Evolutionary conservation across 2,113 vertebrate species (phyloP), one percentile per base, ranked within the genome.

Genomic region (Azemiops feae): DNA sequence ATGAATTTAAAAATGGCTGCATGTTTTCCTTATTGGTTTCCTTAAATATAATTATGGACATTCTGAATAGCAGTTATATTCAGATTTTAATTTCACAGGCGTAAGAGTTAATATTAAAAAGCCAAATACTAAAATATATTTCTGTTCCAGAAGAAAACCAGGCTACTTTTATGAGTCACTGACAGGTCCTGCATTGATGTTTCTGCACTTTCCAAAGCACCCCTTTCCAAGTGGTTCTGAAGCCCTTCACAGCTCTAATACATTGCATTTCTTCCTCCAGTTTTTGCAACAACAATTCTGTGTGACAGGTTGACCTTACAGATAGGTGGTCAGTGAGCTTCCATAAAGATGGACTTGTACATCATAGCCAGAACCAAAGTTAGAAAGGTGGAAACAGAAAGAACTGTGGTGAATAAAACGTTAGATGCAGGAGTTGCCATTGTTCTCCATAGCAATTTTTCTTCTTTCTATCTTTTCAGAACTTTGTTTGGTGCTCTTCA

Each of bases 401-500:
- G 18, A 39, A 81, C 34, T 39, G 39, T 39, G 34, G 69, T 81
- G 34, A 22, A 39, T 81, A 22, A 81, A 10, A 34, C 54, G 4
- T 89, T 81, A 85, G 34, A 60, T 90, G 12, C 43, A 18, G 16
- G 60, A 22, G 14, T n/a, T 45, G 22, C 47, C 22, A 14, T 52
- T 20, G 60, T 69, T 69, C 60, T 81, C 69, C 18, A 22, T 81
- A 1, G 6, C 57, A 43, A 90, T n/a, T 25, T 10, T 85, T 91
- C 45, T 0, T 92, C 60, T 89, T 91, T 85, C 69, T 92, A 87
- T 12, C 74, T 81, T 96, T 95, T 85, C 94, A 99, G 99, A 96
- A 99, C 98, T 4, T 96, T 99, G 45, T 99, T 99, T 96, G 98
- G 98, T 93, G 99, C 98, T 6, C 98, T 99, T 64, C 97, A 98